Evolutionary conservation across 2,888 invertebrate species (phyloP).

Genomic region (Harpagoxenus sublaevis): DNA sequence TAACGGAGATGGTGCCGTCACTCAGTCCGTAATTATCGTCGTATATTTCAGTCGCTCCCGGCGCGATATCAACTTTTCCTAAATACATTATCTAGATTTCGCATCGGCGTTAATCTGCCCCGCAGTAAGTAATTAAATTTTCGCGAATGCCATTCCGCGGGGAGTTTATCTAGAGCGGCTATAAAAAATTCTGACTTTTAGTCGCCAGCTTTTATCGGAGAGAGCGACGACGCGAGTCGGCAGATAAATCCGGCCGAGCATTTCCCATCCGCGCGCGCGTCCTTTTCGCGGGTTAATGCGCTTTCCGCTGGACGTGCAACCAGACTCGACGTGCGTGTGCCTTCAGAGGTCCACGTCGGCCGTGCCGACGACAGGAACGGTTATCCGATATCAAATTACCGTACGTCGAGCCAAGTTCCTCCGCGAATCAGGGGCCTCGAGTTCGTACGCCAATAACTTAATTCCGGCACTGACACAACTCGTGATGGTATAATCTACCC

Average conservation of each 20-base stretch:
- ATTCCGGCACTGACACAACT: constrained; percentile 66
- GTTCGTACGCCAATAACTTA: constrained; percentile 67
- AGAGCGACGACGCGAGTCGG: constrained; percentile 34
- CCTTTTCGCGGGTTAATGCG: constrained; percentile 54
- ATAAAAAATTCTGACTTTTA: constrained; percentile 53
- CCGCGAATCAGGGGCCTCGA: constrained; percentile 43
- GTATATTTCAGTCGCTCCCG: constrained; percentile 28
- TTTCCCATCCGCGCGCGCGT: constrained; percentile 39
- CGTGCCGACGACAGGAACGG: constrained; percentile 62
- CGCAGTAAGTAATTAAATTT: constrained; percentile 56
- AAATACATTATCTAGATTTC: constrained; percentile 57
- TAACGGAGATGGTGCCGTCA: constrained; percentile 43
- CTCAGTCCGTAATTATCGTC: constrained; percentile 34
- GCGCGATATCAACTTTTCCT: constrained; percentile 55
- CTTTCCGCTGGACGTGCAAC: constrained; percentile 60
- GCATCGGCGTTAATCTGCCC: constrained; percentile 54
- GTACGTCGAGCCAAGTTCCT: constrained; percentile 70
- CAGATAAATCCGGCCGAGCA: constrained; percentile 45
- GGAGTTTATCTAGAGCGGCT: constrained; percentile 52
- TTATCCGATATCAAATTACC: constrained; percentile 75
- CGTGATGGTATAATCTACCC: constrained; percentile 69
- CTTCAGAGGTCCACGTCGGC: constrained; percentile 57
- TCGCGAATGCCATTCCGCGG: constrained; percentile 47
- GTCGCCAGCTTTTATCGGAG: constrained; percentile 44
- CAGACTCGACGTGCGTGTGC: constrained; percentile 47